Evolutionary conservation across 2,888 invertebrate species (phyloP), one percentile per base, ranked within the genome.

Genomic region (Seira ritae): DNA sequence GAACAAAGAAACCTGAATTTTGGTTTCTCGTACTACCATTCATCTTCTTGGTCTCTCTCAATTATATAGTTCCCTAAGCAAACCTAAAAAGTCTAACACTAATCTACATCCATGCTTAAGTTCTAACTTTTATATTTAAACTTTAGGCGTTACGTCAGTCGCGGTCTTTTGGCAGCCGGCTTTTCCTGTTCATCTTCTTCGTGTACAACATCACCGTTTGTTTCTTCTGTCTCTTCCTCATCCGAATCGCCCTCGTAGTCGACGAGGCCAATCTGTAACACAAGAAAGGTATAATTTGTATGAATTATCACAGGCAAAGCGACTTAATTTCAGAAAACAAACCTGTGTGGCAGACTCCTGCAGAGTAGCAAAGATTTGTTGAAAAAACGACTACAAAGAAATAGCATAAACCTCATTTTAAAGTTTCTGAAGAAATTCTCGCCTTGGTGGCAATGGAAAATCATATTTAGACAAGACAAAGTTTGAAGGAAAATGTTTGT

Each of bases 241-340:
- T 98, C 98, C 0, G 98, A 98, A 92, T 98, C 98, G 80, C 97
- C 98, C 91, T 98, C 98, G 90, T 98, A 98, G 91, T 98, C 98
- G 86, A 98, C 98, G 90, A 98, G 93, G 89, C 97, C 96, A 80
- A 91, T 90, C 96, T 96, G 91, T 24, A 90, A 91, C 79, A 86
- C 79, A 87, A 79, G 23, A 65, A 15, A 78, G 31, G 22, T 31
- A 78, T 23, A 55, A 60, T 65, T 69, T 76, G 77, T 76, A 80
- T 76, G 72, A 82, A 86, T 80, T 15, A 71, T 73, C 83, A 81
- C 80, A 81, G 46, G 62, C 73, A 80, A 24, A 2, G 17, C 6
- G 62, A 65, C 37, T 79, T 74, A 81, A 76, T 76, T 67, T 72
- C 72, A 55, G 65, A 76, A 71, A 70, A 89, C 88, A 87, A 87